Conservation (phyloP, 92 coral and sea anemone genomes). For the Paragorgia papillata region DNA sequence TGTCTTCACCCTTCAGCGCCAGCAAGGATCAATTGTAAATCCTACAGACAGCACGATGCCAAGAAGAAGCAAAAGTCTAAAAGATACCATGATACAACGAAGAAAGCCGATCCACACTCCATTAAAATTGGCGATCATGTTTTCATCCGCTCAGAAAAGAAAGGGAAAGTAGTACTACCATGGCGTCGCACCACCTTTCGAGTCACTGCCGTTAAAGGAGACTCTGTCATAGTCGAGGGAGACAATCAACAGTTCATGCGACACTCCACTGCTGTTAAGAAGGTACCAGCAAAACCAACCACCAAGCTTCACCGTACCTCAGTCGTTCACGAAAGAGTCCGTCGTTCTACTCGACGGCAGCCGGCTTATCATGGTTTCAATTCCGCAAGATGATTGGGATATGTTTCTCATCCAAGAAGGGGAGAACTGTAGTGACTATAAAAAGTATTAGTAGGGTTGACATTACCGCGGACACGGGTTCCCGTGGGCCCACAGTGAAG, state of each 20-base stretch:
- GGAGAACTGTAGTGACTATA: no score
- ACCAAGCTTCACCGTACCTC: not conserved
- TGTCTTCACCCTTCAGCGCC: no score
- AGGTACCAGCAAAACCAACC: not conserved
- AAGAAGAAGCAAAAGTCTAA: no score
- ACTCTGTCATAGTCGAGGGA: not conserved
- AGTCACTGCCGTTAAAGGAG: slow-evolving; percentile 14
- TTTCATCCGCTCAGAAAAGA: no score
- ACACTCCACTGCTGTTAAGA: slow-evolving; percentile 8
- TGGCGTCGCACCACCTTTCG: not conserved
- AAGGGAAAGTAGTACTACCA: no score
- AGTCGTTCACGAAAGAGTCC: not conserved
- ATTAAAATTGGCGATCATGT: slow-evolving; percentile 11
- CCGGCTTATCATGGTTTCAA: not conserved
- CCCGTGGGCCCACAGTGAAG: not conserved
- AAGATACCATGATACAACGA: slow-evolving; percentile 2
- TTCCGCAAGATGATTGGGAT: not conserved
- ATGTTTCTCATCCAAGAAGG: not conserved
- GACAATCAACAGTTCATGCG: slow-evolving; percentile 1
- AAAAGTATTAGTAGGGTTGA: no score
- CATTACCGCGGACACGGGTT: not conserved
- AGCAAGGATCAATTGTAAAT: no score
- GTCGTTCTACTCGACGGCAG: not conserved
- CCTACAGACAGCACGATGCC: no score
- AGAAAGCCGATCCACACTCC: not conserved